phyloP scores from a whole-genome alignment of 1,140 invertebrate genomes.

The Maniola jurtina region DNA sequence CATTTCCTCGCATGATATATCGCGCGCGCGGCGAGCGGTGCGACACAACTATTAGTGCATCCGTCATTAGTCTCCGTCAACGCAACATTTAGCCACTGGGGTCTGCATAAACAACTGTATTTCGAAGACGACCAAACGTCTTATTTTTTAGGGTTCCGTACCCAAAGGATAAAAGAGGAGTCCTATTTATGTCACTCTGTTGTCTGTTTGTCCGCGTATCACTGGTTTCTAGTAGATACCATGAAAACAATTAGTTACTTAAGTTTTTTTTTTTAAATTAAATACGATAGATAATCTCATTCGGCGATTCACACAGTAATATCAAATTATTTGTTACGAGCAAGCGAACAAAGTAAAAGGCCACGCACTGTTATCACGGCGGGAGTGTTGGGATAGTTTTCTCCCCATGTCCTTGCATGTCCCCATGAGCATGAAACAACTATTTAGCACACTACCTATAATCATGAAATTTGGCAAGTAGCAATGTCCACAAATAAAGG shows the following conservation, averaged over 20 bases:
- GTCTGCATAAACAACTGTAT: conserved; percentile 65
- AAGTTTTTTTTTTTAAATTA: too few relatives aligned
- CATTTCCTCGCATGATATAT: conserved; percentile 74
- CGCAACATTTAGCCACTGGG: conserved; percentile 58
- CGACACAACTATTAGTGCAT: conserved; percentile 78
- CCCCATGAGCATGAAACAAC: too few relatives aligned
- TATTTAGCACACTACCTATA: too few relatives aligned
- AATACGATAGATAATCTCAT: too few relatives aligned
- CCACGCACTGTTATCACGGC: conserved; percentile 53
- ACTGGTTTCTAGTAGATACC: neutral
- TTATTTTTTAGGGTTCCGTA: too few relatives aligned
- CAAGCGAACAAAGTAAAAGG: conserved; percentile 24
- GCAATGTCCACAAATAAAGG: too few relatives aligned
- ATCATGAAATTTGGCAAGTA: too few relatives aligned
- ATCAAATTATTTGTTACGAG: conserved; percentile 25
- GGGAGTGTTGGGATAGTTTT: conserved; percentile 65
- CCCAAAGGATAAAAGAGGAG: too few relatives aligned
- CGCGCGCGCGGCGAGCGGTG: conserved; percentile 54
- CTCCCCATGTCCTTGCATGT: conserved; percentile 71
- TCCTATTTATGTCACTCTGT: too few relatives aligned
- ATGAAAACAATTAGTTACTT: too few relatives aligned
- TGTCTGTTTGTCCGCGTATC: neutral
- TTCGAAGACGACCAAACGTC: conserved; percentile 18
- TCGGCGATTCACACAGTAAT: conserved; percentile 1
- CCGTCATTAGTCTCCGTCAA: conserved; percentile 75